phyloP scores from a whole-genome alignment of 2,113 vertebrate genomes.

The Nothocercus julius region DNA sequence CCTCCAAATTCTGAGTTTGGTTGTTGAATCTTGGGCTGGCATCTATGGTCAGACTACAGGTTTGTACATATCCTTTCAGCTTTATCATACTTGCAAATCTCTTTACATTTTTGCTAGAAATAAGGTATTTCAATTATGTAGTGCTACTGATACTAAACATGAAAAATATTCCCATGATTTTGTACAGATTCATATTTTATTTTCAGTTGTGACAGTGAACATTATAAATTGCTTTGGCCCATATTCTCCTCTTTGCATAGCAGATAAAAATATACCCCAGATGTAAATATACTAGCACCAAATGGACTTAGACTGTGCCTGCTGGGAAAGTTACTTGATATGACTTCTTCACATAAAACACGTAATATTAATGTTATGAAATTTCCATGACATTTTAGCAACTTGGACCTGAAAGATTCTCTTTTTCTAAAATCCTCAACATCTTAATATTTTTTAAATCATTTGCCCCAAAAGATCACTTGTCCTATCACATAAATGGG shows the following conservation, averaged over 20 bases:
- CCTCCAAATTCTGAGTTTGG: not conserved
- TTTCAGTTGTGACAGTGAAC: not conserved
- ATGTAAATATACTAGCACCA: not conserved
- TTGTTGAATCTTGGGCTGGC: not conserved
- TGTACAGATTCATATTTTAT: not conserved
- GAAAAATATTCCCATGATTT: not conserved
- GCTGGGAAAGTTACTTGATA: not conserved
- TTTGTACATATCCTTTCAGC: not conserved
- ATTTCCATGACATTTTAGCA: slow-evolving; percentile 20
- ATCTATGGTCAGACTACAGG: not conserved
- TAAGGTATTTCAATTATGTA: not conserved
- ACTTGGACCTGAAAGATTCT: not conserved
- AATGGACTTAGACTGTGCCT: not conserved
- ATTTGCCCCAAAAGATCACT: not conserved
- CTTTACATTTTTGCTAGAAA: not conserved
- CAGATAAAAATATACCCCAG: not conserved
- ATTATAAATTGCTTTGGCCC: not conserved
- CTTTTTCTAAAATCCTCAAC: slow-evolving; percentile 18
- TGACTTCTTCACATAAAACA: not conserved
- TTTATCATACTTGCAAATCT: not conserved
- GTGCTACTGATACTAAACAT: not conserved
- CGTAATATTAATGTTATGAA: slow-evolving; percentile 34
- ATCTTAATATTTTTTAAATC: not conserved
- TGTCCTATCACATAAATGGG: not conserved
- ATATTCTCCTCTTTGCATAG: not conserved